Base-by-base conservation (phyloP, 2,888 invertebrate genomes). In the Cephonodes hylas region DNA sequence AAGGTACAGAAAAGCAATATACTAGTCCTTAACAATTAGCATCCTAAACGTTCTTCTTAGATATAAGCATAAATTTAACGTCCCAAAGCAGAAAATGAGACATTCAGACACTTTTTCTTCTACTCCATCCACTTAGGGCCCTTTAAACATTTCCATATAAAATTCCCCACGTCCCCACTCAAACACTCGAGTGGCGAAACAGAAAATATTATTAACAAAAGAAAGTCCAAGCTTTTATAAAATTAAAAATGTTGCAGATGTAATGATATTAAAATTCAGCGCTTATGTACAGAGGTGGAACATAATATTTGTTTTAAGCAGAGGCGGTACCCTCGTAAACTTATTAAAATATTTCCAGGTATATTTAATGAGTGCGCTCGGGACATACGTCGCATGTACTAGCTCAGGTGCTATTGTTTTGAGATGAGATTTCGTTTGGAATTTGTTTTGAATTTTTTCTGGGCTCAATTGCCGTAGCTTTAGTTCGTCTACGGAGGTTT, bases 201-300 rank as follows among this genome's bases (percentile, higher is more conserved):
- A 72, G 71, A 69, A 68, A 74, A 53, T 45, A n/a, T 70, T 68
- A 71, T 60, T 63, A 76, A 81, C 81, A 86, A 85, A 86, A 82
- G 81, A 82, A 81, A 81, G 31, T 42, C 60, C 76, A 72, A 81
- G 81, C 84, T 87, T 88, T 89, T 87, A 89, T 86, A 86, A 87
- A 90, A 90, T 90, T 90, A 89, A 90, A 90, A 90, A 88, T 83
- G 80, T 83, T 75, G 76, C 81, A 74, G 83, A 83, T 84, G 86
- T 90, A 91, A 91, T 89, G 84, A 86, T 90, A 91, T 91, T 91
- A 90, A 91, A 91, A 91, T 89, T 89, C 89, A 86, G 84, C 87
- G 85, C 82, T 86, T 78, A 79, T 53, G 60, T 60, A 60, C 60
- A 42, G 38, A 48, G 59, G 80, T 82, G 75, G 83, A 71, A 89